Evolutionary conservation across 2,797 vertebrate species (phyloP).

Genomic region (Saxicola maurus): DNA sequence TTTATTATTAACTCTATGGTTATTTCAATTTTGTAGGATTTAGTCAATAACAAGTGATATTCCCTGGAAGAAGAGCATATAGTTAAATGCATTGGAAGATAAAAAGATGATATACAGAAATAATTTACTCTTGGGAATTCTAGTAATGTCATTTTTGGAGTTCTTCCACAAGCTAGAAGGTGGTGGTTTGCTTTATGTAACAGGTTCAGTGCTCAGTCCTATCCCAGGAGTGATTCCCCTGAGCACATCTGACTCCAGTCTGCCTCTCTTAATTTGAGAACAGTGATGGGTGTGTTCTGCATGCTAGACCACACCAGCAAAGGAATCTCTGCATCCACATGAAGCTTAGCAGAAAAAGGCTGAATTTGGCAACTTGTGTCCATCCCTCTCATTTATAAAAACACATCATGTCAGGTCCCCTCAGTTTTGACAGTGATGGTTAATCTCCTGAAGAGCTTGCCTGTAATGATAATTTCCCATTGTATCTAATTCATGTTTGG

Average conservation of each 20-base stretch:
- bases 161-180: neutral
- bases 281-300: neutral
- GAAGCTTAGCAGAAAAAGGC: neutral
- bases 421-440: neutral
- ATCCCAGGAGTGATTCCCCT: neutral
- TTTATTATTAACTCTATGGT: neutral
- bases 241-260: neutral
- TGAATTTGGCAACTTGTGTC: neutral
- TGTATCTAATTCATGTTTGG: neutral
- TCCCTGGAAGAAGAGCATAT: neutral
- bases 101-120: neutral
- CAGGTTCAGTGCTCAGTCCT: neutral
- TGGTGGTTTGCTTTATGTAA: neutral
- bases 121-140: neutral
- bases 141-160: neutral
- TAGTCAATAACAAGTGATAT: neutral
- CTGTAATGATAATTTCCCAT: neutral
- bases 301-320: neutral
- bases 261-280: neutral
- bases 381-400: neutral
- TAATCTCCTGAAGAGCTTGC: neutral
- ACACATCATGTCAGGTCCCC: neutral
- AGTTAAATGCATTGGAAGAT: neutral
- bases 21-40: neutral
- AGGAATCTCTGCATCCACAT: neutral